Conservation (phyloP, 2,888 invertebrate genomes). For the Bombyx huttoni region DNA sequence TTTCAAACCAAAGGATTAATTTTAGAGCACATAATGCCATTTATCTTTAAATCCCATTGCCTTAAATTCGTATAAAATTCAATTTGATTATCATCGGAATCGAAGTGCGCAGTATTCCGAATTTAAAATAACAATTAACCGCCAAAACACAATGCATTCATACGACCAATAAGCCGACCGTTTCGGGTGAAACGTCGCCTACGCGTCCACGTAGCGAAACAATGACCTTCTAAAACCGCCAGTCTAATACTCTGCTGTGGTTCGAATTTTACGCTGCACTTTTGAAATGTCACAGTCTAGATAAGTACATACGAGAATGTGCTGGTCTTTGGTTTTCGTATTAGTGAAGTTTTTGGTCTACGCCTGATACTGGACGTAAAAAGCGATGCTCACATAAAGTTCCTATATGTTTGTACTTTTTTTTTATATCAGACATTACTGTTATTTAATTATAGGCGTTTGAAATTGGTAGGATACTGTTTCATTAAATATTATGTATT, state of each 20-base stretch:
- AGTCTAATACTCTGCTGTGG: slow-evolving; percentile 28
- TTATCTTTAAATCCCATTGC: too few species aligned
- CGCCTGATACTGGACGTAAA: too few species aligned
- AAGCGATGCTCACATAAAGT: too few species aligned
- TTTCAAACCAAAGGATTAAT: too few species aligned
- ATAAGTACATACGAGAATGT: background rate
- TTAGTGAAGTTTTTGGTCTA: too few species aligned
- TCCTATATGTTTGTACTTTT: too few species aligned
- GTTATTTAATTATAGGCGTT: too few species aligned
- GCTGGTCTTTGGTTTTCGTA: background rate
- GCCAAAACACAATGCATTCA: background rate
- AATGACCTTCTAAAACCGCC: slow-evolving; percentile 36
- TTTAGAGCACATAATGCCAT: too few species aligned
- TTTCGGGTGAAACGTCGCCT: slow-evolving; percentile 19
- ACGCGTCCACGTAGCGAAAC: slow-evolving; percentile 29
- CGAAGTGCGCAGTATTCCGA: slow-evolving; percentile 1
- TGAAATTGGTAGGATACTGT: too few species aligned
- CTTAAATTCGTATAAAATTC: too few species aligned
- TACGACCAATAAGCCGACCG: slow-evolving; percentile 11
- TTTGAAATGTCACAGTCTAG: background rate
- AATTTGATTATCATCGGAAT: background rate
- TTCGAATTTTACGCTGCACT: background rate
- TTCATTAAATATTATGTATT: too few species aligned
- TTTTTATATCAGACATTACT: too few species aligned
- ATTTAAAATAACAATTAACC: background rate